Percentiles rank a stretch among this genome's conserved stretches.
Conservation (phyloP, 2,888 invertebrate species). For the Andrena camellia region DNA sequence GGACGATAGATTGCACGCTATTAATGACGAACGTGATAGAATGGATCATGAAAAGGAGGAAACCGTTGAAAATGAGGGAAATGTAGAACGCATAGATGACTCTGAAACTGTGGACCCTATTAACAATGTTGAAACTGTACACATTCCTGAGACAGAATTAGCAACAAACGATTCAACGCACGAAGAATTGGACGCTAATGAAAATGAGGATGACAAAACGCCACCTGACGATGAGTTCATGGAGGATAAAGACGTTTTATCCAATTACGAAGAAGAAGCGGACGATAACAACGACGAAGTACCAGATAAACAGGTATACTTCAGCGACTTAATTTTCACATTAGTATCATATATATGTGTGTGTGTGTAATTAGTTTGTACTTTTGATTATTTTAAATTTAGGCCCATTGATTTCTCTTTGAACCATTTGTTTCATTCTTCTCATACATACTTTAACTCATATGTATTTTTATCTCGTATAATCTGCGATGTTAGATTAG, state of each 20-base stretch:
- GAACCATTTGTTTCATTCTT: conserved; percentile 11
- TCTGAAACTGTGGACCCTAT: conserved; percentile 59
- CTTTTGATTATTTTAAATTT: conserved; percentile 4
- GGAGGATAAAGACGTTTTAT: conserved; percentile 16
- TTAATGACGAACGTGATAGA: conserved; percentile 10
- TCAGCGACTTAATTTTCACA: not conserved
- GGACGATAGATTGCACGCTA: not conserved
- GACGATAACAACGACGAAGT: conserved; percentile 30
- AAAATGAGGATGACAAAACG: conserved; percentile 61
- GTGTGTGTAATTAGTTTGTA: no score
- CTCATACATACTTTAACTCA: not conserved
- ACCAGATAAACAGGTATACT: conserved; percentile 55
- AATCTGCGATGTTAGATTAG: conserved; percentile 12
- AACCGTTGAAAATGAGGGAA: conserved; percentile 9
- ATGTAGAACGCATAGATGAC: conserved; percentile 73
- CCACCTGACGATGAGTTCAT: conserved; percentile 45
- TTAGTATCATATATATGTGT: not conserved
- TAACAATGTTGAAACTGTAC: conserved; percentile 20
- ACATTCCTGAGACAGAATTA: conserved; percentile 49
- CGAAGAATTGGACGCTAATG: conserved; percentile 27
- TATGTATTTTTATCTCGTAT: not conserved
- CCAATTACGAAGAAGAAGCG: conserved; percentile 19
- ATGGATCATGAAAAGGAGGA: conserved; percentile 22
- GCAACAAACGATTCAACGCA: conserved; percentile 25
- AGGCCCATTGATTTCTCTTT: not conserved